Base-by-base conservation (phyloP, 2,113 vertebrate species). In the Rutilus rutilus region DNA sequence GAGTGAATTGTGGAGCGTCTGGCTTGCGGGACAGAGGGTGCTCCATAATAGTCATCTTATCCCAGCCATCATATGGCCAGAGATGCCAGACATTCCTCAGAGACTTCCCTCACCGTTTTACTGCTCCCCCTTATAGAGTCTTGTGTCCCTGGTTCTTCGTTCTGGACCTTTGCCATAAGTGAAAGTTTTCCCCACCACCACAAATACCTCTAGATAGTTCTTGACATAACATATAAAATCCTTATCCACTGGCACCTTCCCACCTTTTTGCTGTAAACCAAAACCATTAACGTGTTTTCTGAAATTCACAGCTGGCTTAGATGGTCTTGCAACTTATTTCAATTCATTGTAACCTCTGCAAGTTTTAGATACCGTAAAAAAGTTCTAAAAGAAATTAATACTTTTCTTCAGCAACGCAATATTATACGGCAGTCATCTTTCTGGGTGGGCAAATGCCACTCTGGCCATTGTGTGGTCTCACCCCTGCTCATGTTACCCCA, bases 31-130 rank as follows among this genome's bases (percentile, higher is more conserved):
- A 85, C 30, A 50, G 30, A 78, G n/a, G 42, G 47, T 59, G 12
- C 25, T 79, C 76, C 78, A 81, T 89, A 88, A 89, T 84, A 69
- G 80, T 83, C 78, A 86, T 76, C 85, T 86, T 83, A 86, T 76
- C 64, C 45, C n/a, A 23, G 42, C 57, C 36, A 69, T 50, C 62
- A 77, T 65, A 36, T 83, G 76, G 39, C 9, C 33, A 82, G 64
- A 84, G 84, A 89, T 89, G 78, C 87, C 87, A 75, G 14, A 27
- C 85, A 90, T 90, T 91, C 78, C 79, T 82, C 14, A 30, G 81
- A 88, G 42, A 62, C 52, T 54, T 76, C 59, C 50, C 60, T 78
- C 78, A 60, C 33, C 39, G 25, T 27, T 30, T 54, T 57, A 75
- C 81, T 33, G 33, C 27, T 60, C 50, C 52, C 59, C 59, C 14